phyloP scores from a whole-genome alignment of 2,797 vertebrate species.

The Lithobates sylvaticus region DNA sequence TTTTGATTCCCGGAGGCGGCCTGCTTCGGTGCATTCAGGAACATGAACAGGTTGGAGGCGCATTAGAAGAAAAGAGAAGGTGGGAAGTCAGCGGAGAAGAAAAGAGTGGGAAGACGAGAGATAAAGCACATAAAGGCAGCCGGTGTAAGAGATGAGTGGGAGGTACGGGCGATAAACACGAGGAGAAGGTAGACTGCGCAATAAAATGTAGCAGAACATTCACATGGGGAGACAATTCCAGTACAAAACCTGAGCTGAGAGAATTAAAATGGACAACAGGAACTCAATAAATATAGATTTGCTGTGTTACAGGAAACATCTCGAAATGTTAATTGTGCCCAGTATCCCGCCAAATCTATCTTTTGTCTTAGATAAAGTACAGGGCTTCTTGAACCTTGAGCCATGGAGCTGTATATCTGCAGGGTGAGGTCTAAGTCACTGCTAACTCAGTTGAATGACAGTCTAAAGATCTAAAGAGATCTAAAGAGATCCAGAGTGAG shows the following conservation, averaged over 20 bases:
- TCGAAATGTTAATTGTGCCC: no score
- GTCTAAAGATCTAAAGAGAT: no score
- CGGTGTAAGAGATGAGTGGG: constrained; percentile 27
- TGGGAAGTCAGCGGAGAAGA: constrained; percentile 9
- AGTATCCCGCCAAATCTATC: no score
- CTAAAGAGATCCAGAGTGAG: no score
- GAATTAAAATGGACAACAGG: not conserved
- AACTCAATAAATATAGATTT: not conserved
- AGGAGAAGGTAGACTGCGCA: not conserved
- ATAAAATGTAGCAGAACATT: not conserved
- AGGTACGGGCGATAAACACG: constrained; percentile 1
- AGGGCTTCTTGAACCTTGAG: no score
- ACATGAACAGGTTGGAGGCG: constrained; percentile 3
- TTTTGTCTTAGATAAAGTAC: no score
- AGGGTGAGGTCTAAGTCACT: no score
- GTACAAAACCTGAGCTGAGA: not conserved
- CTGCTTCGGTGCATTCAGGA: not conserved
- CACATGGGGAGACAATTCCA: not conserved
- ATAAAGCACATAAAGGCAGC: constrained; percentile 1
- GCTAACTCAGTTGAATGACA: no score
- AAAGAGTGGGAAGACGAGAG: constrained; percentile 1
- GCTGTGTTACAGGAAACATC: not conserved
- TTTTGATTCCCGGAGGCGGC: not conserved
- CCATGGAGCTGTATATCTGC: no score
- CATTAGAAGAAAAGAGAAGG: not conserved